Evolutionary conservation across 2,797 vertebrate species (phyloP), one percentile per base, ranked within the genome.

Genomic region (Macroramphosus scolopax): DNA sequence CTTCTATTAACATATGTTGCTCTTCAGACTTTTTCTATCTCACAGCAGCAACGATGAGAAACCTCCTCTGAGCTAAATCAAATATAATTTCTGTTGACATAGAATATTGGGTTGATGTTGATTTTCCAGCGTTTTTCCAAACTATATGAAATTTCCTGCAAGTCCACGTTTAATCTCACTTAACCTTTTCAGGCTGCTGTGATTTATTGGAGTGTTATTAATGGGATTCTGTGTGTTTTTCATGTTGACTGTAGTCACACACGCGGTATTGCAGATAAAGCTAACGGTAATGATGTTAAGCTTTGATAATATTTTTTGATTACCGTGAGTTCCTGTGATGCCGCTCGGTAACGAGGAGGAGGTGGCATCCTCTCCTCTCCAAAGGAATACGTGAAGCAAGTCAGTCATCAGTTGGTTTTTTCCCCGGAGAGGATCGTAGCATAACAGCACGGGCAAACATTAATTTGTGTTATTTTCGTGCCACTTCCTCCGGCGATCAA

Each of bases 51-150:
- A 52, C 72, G 75, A 80, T 67, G 84, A 85, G 51, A 86, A 76
- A 70, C 75, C 69, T 61, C 57, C 77, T 84, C 87, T 86, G 85
- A 84, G 78, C 78, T 80, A 80, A 86, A 81, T 80, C 81, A 88
- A 91, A 91, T 90, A 83, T 87, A 85, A 89, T 65, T 55, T 47
- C 60, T 89, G 59, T 89, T 89, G 89, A 89, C 87, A 81, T 82
- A 84, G 78, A 84, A 78, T 87, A 83, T 84, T 81, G 70, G 61
- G 55, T 72, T 77, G 83, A 87, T 80, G 85, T 86, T 80, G 78
- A 77, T 85, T 85, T 86, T 85, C 64, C 68, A 68, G 61, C 20
- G 77, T 61, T 57, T 77, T 72, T 86, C 75, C 70, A 81, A 83
- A 88, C 82, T 78, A 85, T 75, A 61, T 66, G 77, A 77, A 77